phyloP scores from a whole-genome alignment of 1,140 invertebrate genomes.

The Eubasilissa regina region DNA sequence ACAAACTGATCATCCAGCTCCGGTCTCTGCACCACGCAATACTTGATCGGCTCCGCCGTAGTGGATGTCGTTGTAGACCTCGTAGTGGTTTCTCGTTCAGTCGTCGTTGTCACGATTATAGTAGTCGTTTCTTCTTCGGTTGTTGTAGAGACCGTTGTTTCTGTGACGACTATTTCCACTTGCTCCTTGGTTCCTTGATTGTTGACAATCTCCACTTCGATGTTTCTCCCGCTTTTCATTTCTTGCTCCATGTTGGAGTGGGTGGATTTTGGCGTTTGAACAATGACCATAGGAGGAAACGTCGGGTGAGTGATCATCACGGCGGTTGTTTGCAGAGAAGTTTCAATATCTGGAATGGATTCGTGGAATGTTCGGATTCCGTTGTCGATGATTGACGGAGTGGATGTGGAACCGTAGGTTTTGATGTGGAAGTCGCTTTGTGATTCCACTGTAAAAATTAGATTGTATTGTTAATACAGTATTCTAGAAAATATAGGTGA shows the following conservation, averaged over 20 bases:
- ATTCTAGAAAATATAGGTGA: no score
- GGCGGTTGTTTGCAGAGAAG: conserved; percentile 66
- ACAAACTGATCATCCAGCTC: conserved; percentile 83
- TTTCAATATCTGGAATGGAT: conserved; percentile 63
- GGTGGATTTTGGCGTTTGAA: conserved; percentile 65
- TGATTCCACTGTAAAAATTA: conserved; percentile 81
- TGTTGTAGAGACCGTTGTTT: conserved; percentile 71
- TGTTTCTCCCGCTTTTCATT: conserved; percentile 53
- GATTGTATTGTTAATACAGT: neutral
- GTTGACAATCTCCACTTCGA: conserved; percentile 62
- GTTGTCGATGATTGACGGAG: conserved; percentile 69
- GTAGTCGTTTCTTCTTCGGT: conserved; percentile 71
- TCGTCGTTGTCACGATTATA: conserved; percentile 69
- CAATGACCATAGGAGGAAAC: conserved; percentile 67
- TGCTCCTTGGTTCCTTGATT: conserved; percentile 65
- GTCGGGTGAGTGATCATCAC: conserved; percentile 64
- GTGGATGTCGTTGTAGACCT: conserved; percentile 77
- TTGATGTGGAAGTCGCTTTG: conserved; percentile 90
- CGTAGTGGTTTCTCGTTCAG: conserved; percentile 67
- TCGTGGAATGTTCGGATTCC: conserved; percentile 70
- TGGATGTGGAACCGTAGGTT: conserved; percentile 68
- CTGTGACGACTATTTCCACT: conserved; percentile 63
- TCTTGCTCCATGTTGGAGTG: conserved; percentile 63
- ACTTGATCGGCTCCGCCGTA: conserved; percentile 82
- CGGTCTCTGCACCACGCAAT: conserved; percentile 85